Base-by-base conservation (phyloP, 2,113 vertebrate species). In the Pachypanchax playfairii region DNA sequence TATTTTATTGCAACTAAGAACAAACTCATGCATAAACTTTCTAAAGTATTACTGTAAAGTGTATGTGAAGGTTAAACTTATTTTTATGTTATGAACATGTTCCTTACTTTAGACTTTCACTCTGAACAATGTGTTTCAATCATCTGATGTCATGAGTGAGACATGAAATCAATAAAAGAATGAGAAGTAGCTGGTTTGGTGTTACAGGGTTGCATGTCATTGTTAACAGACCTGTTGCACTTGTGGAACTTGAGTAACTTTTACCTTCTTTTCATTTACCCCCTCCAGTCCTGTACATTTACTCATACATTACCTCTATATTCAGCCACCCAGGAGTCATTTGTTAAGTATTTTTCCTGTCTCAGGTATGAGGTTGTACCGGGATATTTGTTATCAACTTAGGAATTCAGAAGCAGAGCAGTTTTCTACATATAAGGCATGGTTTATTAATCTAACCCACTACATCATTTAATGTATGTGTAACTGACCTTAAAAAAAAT, bases 221-320 rank as follows among this genome's bases (percentile, higher is more conserved):
- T 70, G 69, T 53, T 51, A 81, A 78, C 67, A 53, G 63, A 87
- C 87, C 81, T 64, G 87, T 80, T 73, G 5, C 52, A 48, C 86
- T 66, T 41, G 36, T 61, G 38, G 22, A 17, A 46, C 15, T 61
- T 46, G 26, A 64, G 38, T 24, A 12, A 42, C 11, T 58, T 70
- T 72, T 29, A 56, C 28, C n/a, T 31, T n/a, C 41, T 11, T 25
- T 14, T 24, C 12, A 42, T 53, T 38, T 51, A 15, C 55, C 17
- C n/a, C 14, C 4, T 13, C 28, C 9, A 44, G 29, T 17, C 33
- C 20, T 22, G 17, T 7, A 0, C 13, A 18, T 41, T 8, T 10
- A 0, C 12, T 52, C 35, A 35, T 4, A 18, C 8, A 31, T 52
- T 42, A 24, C n/a, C 2, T 57, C 9, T 21, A 21, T 0, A 43